Base-by-base conservation (phyloP, 2,113 vertebrate species). In the Amazona vittata region DNA sequence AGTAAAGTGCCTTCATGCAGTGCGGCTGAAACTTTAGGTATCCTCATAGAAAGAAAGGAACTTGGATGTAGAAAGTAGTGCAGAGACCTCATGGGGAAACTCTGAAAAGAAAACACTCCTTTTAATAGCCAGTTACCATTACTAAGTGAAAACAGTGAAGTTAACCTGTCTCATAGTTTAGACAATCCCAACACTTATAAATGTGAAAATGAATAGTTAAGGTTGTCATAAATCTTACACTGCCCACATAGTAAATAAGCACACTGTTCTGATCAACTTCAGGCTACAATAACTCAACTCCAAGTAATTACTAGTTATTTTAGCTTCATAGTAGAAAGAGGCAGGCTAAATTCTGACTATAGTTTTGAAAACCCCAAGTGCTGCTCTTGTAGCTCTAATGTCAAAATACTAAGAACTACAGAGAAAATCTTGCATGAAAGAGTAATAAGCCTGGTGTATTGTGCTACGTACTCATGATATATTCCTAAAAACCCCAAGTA, bases 201-300 rank as follows among this genome's bases (percentile, higher is more conserved):
- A 83, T 10, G 26, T 78, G 84, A 71, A 83, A 90, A 96, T 83
- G 59, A 88, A 47, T 82, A 86, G 47, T 91, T 95, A 69, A 86
- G 73, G 59, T 68, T 77, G 44, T 67, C 64, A 59, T 89, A 81
- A 89, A 74, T 83, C 59, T 89, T 89, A 39, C 8, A 43, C 9
- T 94, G 33, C 29, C 55, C 33, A 73, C 69, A 39, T 1, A 60
- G 74, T 89, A 95, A 94, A 95, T 74, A 95, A 89, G 43, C 22
- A 83, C 22, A 31, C 64, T 84, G 82, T 81, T 95, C 14, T 57
- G 83, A 81, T 1, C 22, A 88, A 41, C 53, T 85, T 75, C 59
- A 83, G 94, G 68, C n/a, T 53, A 35, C 7, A n/a, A 75, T 68
- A 94, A 60, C 50, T 91, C 43, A 75, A 55, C 33, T 29, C 22